Evolutionary conservation across 2,888 invertebrate species (phyloP), one percentile per base, ranked within the genome.

Genomic region (Yponomeuta cagnagella): DNA sequence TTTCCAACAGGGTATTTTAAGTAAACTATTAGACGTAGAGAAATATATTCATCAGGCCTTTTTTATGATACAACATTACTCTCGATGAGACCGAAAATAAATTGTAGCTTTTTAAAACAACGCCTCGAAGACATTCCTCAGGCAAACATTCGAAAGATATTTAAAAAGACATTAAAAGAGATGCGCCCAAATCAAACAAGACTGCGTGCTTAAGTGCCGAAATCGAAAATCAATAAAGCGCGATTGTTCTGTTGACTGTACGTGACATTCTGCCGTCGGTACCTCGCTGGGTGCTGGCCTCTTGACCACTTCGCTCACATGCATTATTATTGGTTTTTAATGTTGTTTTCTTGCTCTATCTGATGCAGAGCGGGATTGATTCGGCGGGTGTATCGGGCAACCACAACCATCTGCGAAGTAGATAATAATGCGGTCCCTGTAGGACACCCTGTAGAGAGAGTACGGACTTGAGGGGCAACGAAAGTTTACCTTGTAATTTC

Each of bases 81-180:
- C 37, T 37, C 5, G 5, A 43, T 43, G 43, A 43, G 9, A 43
- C 8, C 43, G 0, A 43, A 43, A 8, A 43, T 8, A 43, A 43
- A 43, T 5, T 8, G 43, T 43, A 43, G 8, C 43, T 43, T 43
- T 43, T 5, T 8, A 6, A 43, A 43, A 43, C 43, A 43, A 43
- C 5, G 5, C 52, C 12, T 12, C 8, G 52, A 15, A 58, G 43
- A 43, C 43, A 43, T 65, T 74, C 63, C 72, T 70, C 72, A 72
- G 66, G 73, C 69, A 72, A 76, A 71, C 68, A 81, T 78, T 79
- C 76, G 72, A 75, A 77, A 81, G 77, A 81, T 77, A 84, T 84
- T 87, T 87, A 86, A 85, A 87, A 86, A 79, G 81, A 82, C 79
- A 70, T 81, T 85, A 85, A 86, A 86, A 86, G 86, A 85, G 86